Evolutionary conservation across 92 coral and sea anemone species (phyloP), one percentile per base, ranked within the genome.

Genomic region (Epizoanthus scotinus): DNA sequence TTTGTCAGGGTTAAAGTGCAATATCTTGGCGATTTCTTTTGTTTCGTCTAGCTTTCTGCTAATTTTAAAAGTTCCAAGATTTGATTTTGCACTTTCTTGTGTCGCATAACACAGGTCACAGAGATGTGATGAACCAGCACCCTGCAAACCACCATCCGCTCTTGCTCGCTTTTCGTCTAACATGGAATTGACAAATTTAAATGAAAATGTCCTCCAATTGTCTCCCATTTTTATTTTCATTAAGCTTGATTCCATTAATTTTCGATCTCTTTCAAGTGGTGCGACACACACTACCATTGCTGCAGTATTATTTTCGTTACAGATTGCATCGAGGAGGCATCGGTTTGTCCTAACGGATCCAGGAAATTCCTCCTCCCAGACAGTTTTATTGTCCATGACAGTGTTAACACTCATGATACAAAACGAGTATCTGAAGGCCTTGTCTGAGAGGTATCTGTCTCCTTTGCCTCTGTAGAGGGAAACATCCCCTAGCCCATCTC

Each of bases 31-130:
- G 34, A 82, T 82, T 56, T 70, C 67, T 82, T 55, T 82, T 1
- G 85, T 82, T 31, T 82, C 79, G 15, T n/a, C n/a, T n/a, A n/a
- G n/a, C n/a, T n/a, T n/a, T n/a, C n/a, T n/a, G n/a, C n/a, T n/a
- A n/a, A n/a, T 82, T n/a, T n/a, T n/a, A n/a, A n/a, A n/a, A n/a
- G n/a, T n/a, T n/a, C n/a, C 85, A 29, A 82, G 70, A 5, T 77
- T 70, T 44, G 86, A 71, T 52, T 81, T 69, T 10, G 86, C 86
- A 54, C 86, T 81, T 71, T 73, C 82, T 34, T 61, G 36, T 12
- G 82, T 75, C 63, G 73, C 82, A 73, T 83, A 73, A 73, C 66
- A n/a, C n/a, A n/a, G n/a, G n/a, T n/a, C n/a, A n/a, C n/a, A n/a
- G n/a, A n/a, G n/a, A n/a, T n/a, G n/a, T n/a, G n/a, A n/a, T n/a